phyloP scores from a whole-genome alignment of 2,113 vertebrate species.

The Bos javanicus region DNA sequence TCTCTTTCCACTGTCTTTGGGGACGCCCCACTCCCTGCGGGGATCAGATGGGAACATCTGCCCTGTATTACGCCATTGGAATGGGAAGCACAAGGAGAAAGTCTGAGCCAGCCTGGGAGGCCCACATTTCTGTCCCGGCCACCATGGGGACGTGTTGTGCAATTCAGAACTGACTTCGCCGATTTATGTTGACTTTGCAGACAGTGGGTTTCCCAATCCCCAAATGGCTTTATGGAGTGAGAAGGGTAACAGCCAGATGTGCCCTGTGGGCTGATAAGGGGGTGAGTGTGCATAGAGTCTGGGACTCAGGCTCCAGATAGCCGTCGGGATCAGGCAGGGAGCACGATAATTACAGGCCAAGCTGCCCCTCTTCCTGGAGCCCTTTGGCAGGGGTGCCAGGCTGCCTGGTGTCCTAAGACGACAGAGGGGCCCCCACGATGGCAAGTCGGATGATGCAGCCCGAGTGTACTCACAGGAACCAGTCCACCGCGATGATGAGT shows the following conservation, averaged over 20 bases:
- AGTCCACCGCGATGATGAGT: constrained; percentile 97
- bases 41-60: not conserved
- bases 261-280: not conserved
- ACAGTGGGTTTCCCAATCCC: constrained; percentile 41
- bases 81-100: not conserved
- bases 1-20: not conserved
- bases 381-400: not conserved
- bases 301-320: not conserved
- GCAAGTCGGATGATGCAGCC: accelerated
- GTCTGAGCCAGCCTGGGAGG: not conserved
- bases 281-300: not conserved
- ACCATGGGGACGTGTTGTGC: not conserved
- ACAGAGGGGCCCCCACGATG: accelerated
- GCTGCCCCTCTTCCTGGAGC: not conserved
- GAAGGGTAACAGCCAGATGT: constrained; percentile 26
- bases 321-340: not conserved
- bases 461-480: constrained; percentile 94
- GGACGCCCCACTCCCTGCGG: not conserved
- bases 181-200: not conserved
- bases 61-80: not conserved
- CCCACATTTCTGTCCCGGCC: not conserved
- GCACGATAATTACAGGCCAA: not conserved
- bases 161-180: not conserved
- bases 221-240: constrained; percentile 36
- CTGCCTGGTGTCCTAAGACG: not conserved